Conservation (phyloP, 37 sponge, comb jelly and placozoan species). For the Spongilla lacustris region DNA sequence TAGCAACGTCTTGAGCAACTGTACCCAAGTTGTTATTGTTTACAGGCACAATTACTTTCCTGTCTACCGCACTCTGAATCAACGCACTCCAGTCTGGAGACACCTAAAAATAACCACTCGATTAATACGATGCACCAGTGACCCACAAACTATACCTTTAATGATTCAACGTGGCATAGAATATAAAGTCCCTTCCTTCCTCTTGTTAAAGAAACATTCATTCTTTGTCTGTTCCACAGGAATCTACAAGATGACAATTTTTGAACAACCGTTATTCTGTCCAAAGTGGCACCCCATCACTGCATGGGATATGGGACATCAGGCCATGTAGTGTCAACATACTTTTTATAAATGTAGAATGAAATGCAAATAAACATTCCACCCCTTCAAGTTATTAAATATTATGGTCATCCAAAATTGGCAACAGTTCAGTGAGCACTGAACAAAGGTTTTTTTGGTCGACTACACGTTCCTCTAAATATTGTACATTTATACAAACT, state of each 20-base stretch:
- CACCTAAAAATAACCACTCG: not conserved
- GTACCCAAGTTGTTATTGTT: not conserved
- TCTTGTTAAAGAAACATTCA: constrained; percentile 71
- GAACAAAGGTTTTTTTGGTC: no score
- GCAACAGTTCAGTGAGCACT: no score
- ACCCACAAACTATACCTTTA: constrained; percentile 20
- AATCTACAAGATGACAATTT: constrained; percentile 25
- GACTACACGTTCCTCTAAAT: no score
- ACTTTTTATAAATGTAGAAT: no score
- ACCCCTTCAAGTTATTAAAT: no score
- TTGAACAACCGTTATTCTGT: not conserved
- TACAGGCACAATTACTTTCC: not conserved
- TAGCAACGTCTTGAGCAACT: not conserved
- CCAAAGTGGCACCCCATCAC: no score
- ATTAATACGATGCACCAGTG: not conserved
- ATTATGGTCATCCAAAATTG: no score
- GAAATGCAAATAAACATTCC: no score
- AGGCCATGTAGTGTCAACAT: no score
- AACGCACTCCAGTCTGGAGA: constrained; percentile 36
- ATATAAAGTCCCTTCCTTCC: constrained; percentile 44
- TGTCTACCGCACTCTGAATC: constrained; percentile 26
- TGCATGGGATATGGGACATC: no score
- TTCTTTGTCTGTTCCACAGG: constrained; percentile 41
- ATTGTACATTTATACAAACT: no score
- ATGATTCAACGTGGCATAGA: constrained; percentile 43